Base-by-base conservation (phyloP, 2,113 vertebrate genomes). In the Struthio camelus region DNA sequence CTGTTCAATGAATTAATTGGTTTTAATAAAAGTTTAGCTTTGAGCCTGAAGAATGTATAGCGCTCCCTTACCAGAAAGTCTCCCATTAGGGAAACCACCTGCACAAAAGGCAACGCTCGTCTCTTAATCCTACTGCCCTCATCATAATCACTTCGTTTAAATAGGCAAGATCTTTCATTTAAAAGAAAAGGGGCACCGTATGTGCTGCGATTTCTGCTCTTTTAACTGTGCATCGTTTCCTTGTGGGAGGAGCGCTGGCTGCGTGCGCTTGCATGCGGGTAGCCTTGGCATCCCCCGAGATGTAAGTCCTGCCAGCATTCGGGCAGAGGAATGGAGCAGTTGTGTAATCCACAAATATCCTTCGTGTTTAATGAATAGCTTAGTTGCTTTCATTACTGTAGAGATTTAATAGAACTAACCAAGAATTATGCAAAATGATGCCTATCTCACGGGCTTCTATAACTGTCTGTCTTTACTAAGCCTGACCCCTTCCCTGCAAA, bases 11-110 rank as follows among this genome's bases (percentile, higher is more conserved):
- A 97, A 97, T 97, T 98, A 98, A 98, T 97, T 97, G 96, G 65
- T 90, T 95, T 98, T 98, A 98, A 97, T 97, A 96, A 97, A 98
- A 97, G 80, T 96, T 98, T 96, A 97, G 95, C 95, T 96, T 96
- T 93, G 86, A 97, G 89, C 69, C 71, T 87, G 69, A 92, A 79
- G 94, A 97, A 90, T 94, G 92, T 85, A 95, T 61, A 87, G 89
- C 75, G 79, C 61, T 85, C 75, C 83, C 90, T 95, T 91, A 73
- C 87, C 85, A 53, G 82, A 92, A 97, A 95, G 64, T 91, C 94
- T 92, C 88, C 86, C 92, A 70, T 96, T 95, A 96, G 51, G 70
- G 42, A 89, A 89, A 91, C 40, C 82, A 89, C 77, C 90, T 93
- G 88, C 93, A 94, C 94, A 96, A 94, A 95, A 96, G 91, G 89